phyloP scores from a whole-genome alignment of 2,113 vertebrate genomes.

The Otus sunia region DNA sequence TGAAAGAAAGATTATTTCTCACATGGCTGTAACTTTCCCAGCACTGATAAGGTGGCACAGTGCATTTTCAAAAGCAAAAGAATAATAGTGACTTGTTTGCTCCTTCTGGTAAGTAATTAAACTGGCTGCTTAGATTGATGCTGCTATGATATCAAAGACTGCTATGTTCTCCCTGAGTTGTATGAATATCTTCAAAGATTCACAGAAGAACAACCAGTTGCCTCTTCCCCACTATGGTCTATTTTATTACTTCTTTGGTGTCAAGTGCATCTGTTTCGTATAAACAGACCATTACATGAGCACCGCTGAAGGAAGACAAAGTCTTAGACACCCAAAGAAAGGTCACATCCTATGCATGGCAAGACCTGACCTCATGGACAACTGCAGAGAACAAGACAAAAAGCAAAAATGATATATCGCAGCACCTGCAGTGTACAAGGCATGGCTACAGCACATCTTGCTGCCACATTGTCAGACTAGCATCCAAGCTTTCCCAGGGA shows the following conservation, averaged over 20 bases:
- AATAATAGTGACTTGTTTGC: neutral
- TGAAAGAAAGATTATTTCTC: neutral
- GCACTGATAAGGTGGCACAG: neutral
- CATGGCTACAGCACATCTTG: neutral
- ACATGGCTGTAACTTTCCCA: neutral
- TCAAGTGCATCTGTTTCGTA: neutral
- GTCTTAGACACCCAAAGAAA: neutral
- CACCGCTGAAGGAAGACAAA: neutral
- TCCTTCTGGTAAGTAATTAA: neutral
- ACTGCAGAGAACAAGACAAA: neutral
- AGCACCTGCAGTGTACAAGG: neutral
- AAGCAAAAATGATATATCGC: neutral
- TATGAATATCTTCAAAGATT: neutral
- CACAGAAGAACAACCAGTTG: neutral
- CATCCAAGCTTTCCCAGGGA: neutral
- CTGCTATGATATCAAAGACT: neutral
- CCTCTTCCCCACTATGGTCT: neutral
- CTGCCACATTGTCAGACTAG: neutral
- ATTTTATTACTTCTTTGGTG: neutral
- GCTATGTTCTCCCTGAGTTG: neutral
- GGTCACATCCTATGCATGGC: neutral
- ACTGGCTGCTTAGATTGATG: neutral
- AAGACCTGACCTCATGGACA: neutral
- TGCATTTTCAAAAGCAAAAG: neutral
- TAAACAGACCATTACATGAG: neutral